Evolutionary conservation across 2,113 vertebrate species (phyloP), one percentile per base, ranked within the genome.

Genomic region (Ptilonorhynchus violaceus): DNA sequence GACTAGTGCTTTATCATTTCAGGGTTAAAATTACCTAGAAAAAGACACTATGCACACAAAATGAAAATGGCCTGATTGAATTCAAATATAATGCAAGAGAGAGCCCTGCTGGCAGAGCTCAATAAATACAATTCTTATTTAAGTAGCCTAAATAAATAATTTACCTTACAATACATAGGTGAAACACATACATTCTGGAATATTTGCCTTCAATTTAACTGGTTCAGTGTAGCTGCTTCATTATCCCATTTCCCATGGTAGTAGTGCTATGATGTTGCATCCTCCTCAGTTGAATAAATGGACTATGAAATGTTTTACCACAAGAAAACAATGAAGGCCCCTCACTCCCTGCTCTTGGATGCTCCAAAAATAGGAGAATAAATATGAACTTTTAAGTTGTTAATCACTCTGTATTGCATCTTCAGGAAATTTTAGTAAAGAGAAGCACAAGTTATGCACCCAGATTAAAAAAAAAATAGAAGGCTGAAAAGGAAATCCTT

Each of bases 1-100:
- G 42, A 84, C 21, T 47, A 87, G n/a, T 72, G 17, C 58, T 70
- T 91, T 93, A 76, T 74, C 25, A 94, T 93, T 95, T 91, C 63
- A 93, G 63, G 27, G 72, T 72, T 96, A 96, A 94, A 41, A 66
- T 86, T 94, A 75, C 67, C 64, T 83, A 74, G 50, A 47, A 90
- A 70, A 93, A 10, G 17, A 82, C 58, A 75, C 19, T 81, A 42
- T 55, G 37, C 31, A 31, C 7, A 60, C 30, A 87, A 97, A 93
- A 91, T 86, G 27, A 91, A 92, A 90, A 72, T 74, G 13, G 46
- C 31, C 35, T 52, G 74, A 91, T 53, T 75, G 46, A 91, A 91
- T 78, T 93, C 52, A 97, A 98, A 97, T 70, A 93, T 93, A 98
- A 98, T 95, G 69, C 96, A 96, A 98, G 96, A 64, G 98, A 98